Conservation (phyloP, 2,113 vertebrate genomes). For the Barbus barbus region DNA sequence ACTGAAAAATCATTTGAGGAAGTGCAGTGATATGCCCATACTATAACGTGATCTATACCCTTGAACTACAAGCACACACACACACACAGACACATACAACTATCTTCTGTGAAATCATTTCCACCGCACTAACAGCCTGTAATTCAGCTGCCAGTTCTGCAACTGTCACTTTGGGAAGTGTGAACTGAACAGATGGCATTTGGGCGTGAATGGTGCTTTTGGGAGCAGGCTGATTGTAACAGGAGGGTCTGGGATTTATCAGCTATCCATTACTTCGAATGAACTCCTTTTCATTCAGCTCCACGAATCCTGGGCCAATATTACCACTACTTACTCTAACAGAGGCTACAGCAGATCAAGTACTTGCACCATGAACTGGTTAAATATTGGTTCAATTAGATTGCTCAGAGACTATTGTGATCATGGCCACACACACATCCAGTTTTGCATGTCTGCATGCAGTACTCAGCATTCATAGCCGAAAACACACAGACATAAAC, state of each 20-base stretch:
- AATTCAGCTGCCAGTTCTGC: constrained; percentile 50
- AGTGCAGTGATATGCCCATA: constrained; percentile 39
- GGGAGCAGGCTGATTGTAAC: constrained; percentile 48
- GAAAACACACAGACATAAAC: not conserved
- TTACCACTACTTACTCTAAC: constrained; percentile 24
- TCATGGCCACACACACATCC: not conserved
- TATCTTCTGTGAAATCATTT: constrained; percentile 45
- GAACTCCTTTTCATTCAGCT: constrained; percentile 47
- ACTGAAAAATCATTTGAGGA: constrained; percentile 25
- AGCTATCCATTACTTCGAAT: constrained; percentile 35
- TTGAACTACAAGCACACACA: constrained; percentile 28
- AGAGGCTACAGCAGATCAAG: constrained; percentile 3
- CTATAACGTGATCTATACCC: constrained; percentile 46
- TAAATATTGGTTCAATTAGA: not conserved
- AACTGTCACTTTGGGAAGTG: constrained; percentile 49
- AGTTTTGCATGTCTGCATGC: not conserved
- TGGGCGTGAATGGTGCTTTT: constrained; percentile 44
- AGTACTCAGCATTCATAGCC: not conserved
- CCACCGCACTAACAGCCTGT: constrained; percentile 41
- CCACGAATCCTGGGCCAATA: constrained; percentile 20
- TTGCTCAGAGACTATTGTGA: not conserved
- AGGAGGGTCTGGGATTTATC: constrained; percentile 49
- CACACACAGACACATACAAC: not conserved
- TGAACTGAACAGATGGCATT: constrained; percentile 58
- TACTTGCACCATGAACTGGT: not conserved